A percentile compares a stretch with the other conserved stretches of the same genome.
phyloP scores from a whole-genome alignment of 2,113 vertebrate genomes.

The Carassius gibelio region DNA sequence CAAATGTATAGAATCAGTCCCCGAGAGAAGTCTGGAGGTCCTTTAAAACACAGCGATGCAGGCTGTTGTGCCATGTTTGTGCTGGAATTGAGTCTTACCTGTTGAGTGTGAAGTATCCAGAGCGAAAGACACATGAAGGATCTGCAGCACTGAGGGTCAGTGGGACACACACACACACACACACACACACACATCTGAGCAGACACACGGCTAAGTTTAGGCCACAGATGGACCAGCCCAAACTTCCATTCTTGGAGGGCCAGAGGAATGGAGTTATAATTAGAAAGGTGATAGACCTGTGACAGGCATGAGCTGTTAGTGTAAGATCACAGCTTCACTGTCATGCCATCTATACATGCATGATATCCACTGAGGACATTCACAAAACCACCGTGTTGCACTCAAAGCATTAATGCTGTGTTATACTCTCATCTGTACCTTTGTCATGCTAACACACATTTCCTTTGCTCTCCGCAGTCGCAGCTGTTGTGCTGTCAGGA shows the following conservation, averaged over 20 bases:
- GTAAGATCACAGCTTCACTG: neutral
- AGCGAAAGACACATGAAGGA: constrained; percentile 55
- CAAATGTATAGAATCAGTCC: neutral
- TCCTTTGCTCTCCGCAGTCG: neutral
- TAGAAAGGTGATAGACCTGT: constrained; percentile 81
- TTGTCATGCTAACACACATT: neutral
- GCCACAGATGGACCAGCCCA: constrained; percentile 77
- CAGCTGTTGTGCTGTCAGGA: constrained; percentile 40
- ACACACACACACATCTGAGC: constrained; percentile 52
- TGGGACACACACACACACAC: constrained; percentile 47
- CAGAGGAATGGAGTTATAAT: constrained; percentile 79
- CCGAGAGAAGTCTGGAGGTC: neutral
- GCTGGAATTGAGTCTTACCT: constrained; percentile 22
- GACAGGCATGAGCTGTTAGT: constrained; percentile 60
- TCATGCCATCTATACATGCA: neutral
- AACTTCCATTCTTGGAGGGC: constrained; percentile 90
- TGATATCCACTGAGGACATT: neutral
- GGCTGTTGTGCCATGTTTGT: neutral
- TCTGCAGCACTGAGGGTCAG: constrained; percentile 24
- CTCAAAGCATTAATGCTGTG: neutral
- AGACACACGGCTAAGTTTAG: constrained; percentile 83
- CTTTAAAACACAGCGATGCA: neutral
- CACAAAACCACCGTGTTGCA: neutral
- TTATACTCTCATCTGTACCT: neutral
- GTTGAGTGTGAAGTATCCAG: constrained; percentile 55